Base-by-base conservation (phyloP, 2,797 vertebrate genomes). In the Merluccius polli region DNA sequence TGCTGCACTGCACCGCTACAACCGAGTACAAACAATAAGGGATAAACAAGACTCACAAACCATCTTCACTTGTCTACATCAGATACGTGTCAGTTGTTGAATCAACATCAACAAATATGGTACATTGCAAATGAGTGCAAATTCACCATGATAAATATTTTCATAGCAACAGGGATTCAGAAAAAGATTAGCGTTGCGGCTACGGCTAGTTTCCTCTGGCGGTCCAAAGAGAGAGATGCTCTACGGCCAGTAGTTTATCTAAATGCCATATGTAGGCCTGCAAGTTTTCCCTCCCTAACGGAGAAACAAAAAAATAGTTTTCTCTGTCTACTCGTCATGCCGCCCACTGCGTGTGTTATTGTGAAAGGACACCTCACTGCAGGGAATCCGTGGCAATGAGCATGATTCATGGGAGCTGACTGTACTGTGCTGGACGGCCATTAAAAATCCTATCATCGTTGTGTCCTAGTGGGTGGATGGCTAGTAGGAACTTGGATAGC, bases 121-220 rank as follows among this genome's bases (percentile, higher is more conserved):
- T 44, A 82, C 82, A 82, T 75, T 71, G 76, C 71, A 89, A 87
- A 88, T 74, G 76, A 81, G 38, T 79, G 84, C 81, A 89, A 93
- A 93, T 91, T 88, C 88, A 83, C 85, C 91, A 87, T 92, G 90
- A 90, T 91, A 94, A 94, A 94, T 93, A 94, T 94, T 94, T 94
- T 90, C 75, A 78, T 76, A 85, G 85, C 87, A 71, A 83, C 84
- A 85, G 82, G 15, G 83, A 90, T 88, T 89, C 79, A 88, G 86
- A 87, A 87, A 65, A 91, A 86, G 89, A 89, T 86, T 72, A 78
- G 74, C 24, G 11, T 9, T 65, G 59, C 59, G n/a, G 24, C 59
- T 27, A 27, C 59, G 24, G 59, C 59, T 27, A 27, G 10, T 27
- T 65, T 65, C 59, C 59, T 65, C 18, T n/a, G 11, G 24, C 9